These are phyloP conservation scores for Beroe ovata DNA, from an alignment of 37 sponge, comb jelly and placozoan species.

Conservation along the genomic window DNA sequence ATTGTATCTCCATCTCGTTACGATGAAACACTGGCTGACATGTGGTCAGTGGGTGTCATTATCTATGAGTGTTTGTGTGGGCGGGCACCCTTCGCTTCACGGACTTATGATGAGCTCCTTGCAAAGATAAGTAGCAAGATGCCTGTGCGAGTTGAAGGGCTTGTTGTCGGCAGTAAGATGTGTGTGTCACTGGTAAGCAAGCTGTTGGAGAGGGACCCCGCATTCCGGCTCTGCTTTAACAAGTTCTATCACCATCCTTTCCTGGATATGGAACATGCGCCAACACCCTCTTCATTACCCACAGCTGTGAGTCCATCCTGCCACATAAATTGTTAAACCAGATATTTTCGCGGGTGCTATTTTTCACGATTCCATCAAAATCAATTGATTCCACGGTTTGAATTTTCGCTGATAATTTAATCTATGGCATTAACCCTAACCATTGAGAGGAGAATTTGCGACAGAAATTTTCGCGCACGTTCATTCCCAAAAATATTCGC, in stretches of 20 bases:
- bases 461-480: too few relatives aligned
- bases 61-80: constrained; percentile 54
- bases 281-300: constrained; percentile 51
- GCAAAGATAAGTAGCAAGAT: not conserved
- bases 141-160: constrained; percentile 28
- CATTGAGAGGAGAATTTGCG: too few relatives aligned
- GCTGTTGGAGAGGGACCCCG: constrained; percentile 32
- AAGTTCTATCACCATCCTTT: constrained; percentile 60
- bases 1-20: not conserved
- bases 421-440: too few relatives aligned
- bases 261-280: constrained; percentile 63
- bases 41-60: constrained; percentile 59
- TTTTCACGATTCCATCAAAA: too few relatives aligned
- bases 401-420: too few relatives aligned
- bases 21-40: constrained; percentile 36
- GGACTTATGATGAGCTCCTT: constrained; percentile 54
- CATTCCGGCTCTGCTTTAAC: not conserved
- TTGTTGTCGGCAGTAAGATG: not conserved
- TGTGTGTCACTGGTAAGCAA: constrained; percentile 28
- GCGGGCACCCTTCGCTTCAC: constrained; percentile 56
- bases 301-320: constrained; percentile 49
- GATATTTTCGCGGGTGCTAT: too few relatives aligned
- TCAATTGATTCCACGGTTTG: too few relatives aligned
- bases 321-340: too few relatives aligned
- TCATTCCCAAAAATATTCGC: too few relatives aligned